phyloP scores from a whole-genome alignment of 2,113 vertebrate genomes.

The Caretta caretta region DNA sequence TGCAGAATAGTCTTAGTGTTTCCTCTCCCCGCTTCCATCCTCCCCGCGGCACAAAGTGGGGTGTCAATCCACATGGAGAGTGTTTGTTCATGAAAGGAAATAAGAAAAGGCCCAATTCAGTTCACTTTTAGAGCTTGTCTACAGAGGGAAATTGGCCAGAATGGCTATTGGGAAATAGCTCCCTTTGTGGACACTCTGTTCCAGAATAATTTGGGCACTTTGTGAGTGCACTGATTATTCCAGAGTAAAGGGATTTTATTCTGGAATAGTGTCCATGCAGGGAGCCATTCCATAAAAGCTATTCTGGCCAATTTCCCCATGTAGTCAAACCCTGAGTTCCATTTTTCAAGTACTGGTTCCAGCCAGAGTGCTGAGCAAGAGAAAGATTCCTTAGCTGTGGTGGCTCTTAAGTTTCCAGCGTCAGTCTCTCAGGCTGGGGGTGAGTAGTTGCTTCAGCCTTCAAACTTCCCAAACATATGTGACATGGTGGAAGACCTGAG shows the following conservation, averaged over 20 bases:
- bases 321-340: background rate
- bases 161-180: background rate
- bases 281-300: conserved; percentile 43
- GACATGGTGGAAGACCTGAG: background rate
- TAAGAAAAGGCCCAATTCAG: conserved; percentile 41
- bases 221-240: background rate
- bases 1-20: conserved; percentile 57
- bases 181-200: conserved; percentile 53
- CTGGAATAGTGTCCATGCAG: conserved; percentile 21
- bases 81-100: conserved; percentile 67
- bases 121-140: conserved; percentile 65
- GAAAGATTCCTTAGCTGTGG: background rate
- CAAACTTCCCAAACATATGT: background rate
- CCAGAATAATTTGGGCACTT: conserved; percentile 21
- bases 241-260: conserved; percentile 48
- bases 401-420: background rate
- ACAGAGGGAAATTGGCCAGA: conserved; percentile 52
- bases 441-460: background rate
- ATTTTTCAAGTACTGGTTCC: conserved; percentile 30
- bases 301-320: conserved; percentile 27
- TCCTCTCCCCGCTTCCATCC: conserved; percentile 62
- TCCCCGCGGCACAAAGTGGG: conserved; percentile 43
- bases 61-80: conserved; percentile 54
- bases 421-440: background rate
- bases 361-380: background rate